These are phyloP conservation scores for Herpetotheres cachinnans DNA, from an alignment of 2,113 vertebrate species.

Conservation along the genomic window DNA sequence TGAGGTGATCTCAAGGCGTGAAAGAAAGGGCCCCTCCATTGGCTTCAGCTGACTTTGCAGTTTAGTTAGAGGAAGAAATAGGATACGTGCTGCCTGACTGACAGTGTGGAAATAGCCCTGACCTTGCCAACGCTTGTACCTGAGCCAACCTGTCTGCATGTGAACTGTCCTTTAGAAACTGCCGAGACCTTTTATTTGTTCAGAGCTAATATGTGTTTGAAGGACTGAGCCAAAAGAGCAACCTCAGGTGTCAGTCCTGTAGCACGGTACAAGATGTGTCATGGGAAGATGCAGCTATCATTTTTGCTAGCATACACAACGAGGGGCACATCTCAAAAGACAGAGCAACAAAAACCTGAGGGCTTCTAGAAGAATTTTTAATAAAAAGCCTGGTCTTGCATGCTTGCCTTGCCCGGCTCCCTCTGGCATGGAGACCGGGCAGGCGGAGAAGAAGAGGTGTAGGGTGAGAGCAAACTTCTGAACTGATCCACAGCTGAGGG, in stretches of 20 bases:
- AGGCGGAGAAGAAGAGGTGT: background rate
- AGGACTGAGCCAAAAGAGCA: background rate
- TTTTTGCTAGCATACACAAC: background rate
- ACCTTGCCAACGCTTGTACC: background rate
- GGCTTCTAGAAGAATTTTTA: background rate
- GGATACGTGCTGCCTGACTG: background rate
- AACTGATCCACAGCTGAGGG: background rate
- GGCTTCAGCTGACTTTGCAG: background rate
- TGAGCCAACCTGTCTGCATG: background rate
- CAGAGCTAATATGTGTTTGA: background rate
- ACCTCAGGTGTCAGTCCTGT: background rate
- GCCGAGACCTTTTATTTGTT: background rate
- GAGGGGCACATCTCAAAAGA: background rate
- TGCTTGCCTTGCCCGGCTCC: background rate
- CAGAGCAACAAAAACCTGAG: background rate
- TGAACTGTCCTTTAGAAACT: background rate
- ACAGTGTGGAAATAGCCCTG: background rate
- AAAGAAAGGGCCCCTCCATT: background rate
- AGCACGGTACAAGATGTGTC: background rate
- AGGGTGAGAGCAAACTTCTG: background rate
- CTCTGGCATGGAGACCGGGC: background rate
- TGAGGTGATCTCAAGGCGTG: background rate
- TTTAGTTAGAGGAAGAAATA: background rate
- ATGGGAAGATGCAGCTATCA: background rate
- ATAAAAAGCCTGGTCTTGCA: background rate